Conservation (phyloP, 1,140 invertebrate genomes). For the Bicyclus anynana region DNA sequence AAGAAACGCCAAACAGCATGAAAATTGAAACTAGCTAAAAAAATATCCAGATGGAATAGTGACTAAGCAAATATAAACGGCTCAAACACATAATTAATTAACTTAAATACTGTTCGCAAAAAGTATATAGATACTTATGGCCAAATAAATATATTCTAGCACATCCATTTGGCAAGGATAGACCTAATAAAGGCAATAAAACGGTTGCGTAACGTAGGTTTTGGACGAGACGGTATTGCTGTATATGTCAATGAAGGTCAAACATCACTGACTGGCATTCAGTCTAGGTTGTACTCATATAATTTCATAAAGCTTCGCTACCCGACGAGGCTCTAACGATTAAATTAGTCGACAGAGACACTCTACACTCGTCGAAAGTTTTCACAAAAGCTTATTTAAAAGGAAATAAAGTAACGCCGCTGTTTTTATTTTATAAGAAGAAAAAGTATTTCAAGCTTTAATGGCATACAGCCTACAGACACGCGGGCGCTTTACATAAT, state of each 20-base stretch:
- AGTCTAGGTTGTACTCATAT: constrained; percentile 8
- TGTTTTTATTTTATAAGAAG: neutral
- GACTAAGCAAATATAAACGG: no score
- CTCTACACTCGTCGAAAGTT: constrained; percentile 9
- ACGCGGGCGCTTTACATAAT: neutral
- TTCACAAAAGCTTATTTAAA: constrained; percentile 12
- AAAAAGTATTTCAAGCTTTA: neutral
- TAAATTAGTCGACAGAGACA: constrained; percentile 22
- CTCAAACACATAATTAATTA: no score
- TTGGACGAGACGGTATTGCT: neutral
- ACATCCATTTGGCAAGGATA: neutral
- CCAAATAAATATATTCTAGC: neutral
- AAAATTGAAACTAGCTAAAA: no score
- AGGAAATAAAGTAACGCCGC: constrained; percentile 1
- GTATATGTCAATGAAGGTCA: constrained; percentile 16
- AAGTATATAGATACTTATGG: neutral
- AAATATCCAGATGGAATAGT: no score
- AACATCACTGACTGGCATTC: constrained; percentile 9
- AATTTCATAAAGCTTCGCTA: constrained; percentile 21
- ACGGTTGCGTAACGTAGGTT: neutral
- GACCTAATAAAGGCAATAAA: neutral
- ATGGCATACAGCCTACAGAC: neutral
- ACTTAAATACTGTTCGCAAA: no score
- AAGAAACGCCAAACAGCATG: no score
- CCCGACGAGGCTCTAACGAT: constrained; percentile 14